A percentile compares a stretch with the other conserved stretches of the same genome.
Conservation (phyloP, 2,797 vertebrate genomes). For the Uromys caudimaculatus region DNA sequence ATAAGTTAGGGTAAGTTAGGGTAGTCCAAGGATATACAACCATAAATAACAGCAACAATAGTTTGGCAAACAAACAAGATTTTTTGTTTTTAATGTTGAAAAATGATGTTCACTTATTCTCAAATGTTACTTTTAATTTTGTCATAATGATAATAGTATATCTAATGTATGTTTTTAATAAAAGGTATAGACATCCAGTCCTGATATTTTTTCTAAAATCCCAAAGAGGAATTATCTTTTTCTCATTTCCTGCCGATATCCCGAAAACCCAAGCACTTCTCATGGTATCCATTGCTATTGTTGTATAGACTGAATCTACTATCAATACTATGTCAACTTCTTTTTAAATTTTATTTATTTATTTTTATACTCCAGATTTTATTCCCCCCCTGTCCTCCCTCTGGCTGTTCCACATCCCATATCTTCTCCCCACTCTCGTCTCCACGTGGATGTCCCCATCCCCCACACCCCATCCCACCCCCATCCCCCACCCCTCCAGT, state of each 20-base stretch:
- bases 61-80: neutral
- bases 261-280: neutral
- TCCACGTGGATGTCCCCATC: no score
- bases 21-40: neutral
- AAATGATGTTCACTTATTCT: slow-evolving; percentile 29
- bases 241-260: neutral
- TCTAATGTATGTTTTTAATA: slow-evolving; percentile 20
- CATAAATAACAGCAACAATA: slow-evolving; percentile 30
- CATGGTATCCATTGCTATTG: neutral
- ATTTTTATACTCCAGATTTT: no score
- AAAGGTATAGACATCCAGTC: neutral
- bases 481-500: no score
- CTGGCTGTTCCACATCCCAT: no score
- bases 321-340: neutral
- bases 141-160: slow-evolving; percentile 43
- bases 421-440: no score
- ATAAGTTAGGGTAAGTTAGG: slow-evolving; percentile 37
- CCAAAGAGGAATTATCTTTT: slow-evolving; percentile 59
- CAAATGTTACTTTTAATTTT: slow-evolving; percentile 12
- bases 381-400: no score
- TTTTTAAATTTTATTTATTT: neutral
- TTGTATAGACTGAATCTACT: neutral
- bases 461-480: no score
- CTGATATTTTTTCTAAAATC: neutral
- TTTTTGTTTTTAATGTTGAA: slow-evolving; percentile 5